Conservation (phyloP, 2,113 vertebrate species). For the Sceloporus tristichus region DNA sequence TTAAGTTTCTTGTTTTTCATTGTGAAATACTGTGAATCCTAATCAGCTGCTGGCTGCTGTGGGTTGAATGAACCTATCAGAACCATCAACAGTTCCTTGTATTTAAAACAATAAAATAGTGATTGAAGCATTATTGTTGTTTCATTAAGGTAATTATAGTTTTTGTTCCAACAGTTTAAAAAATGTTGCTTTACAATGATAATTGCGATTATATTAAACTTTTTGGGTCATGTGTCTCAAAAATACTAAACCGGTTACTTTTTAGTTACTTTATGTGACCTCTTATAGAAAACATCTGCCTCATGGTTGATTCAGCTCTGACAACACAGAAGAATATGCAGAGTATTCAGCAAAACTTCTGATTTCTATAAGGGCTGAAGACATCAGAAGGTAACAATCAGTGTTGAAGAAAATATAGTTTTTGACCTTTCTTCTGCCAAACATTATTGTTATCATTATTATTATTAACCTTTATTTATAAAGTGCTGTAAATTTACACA, state of each 20-base stretch:
- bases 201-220: background rate
- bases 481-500: too few species aligned
- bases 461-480: too few species aligned
- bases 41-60: background rate
- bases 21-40: background rate
- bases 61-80: background rate
- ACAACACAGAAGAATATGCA: too few species aligned
- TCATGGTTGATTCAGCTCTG: too few species aligned
- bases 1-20: conserved; percentile 11
- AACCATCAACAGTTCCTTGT: background rate
- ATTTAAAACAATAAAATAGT: background rate
- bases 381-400: too few species aligned
- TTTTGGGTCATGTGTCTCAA: background rate
- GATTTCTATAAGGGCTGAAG: too few species aligned
- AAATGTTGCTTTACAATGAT: background rate
- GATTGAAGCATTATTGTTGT: background rate
- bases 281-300: too few species aligned
- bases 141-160: background rate
- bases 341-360: too few species aligned
- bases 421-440: too few species aligned
- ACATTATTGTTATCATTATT: too few species aligned
- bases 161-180: background rate
- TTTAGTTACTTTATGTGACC: background rate
- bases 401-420: too few species aligned
- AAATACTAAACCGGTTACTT: background rate